These are phyloP conservation scores for Sebastes nivosus DNA, from an alignment of 2,797 vertebrate genomes.

Conservation along the genomic window DNA sequence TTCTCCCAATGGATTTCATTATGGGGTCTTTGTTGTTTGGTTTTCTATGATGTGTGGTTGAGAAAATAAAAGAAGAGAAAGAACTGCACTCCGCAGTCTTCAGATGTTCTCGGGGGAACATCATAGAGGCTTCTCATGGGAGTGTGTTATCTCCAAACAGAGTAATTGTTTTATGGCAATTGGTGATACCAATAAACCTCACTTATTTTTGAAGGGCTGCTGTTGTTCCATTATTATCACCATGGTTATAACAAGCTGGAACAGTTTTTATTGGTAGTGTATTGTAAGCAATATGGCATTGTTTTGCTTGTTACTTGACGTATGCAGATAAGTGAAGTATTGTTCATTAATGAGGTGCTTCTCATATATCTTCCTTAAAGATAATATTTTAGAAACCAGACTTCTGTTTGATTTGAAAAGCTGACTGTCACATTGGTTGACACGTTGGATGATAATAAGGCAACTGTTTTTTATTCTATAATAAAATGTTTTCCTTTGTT, in stretches of 20 bases:
- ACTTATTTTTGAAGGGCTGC: background rate
- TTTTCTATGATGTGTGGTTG: constrained; percentile 10
- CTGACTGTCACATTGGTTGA: background rate
- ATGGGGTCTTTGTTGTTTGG: constrained; percentile 1
- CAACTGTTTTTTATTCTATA: background rate
- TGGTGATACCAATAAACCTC: background rate
- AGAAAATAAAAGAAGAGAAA: background rate
- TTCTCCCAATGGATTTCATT: constrained; percentile 24
- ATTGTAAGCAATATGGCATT: background rate
- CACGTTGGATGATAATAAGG: background rate
- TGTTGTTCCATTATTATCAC: background rate
- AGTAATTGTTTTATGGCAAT: constrained; percentile 3
- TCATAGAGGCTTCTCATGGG: background rate
- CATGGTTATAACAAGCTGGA: background rate
- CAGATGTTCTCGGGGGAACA: background rate
- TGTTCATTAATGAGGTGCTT: background rate
- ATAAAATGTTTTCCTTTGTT: background rate
- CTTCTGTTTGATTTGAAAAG: background rate
- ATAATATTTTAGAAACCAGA: background rate
- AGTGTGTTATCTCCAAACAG: background rate
- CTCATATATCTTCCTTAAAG: background rate
- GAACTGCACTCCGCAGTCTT: background rate
- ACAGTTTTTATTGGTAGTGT: background rate
- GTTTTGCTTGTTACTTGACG: background rate
- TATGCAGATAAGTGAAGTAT: background rate